Evolutionary conservation across 1,140 invertebrate species (phyloP).

Genomic region (Saccostrea glomerata): DNA sequence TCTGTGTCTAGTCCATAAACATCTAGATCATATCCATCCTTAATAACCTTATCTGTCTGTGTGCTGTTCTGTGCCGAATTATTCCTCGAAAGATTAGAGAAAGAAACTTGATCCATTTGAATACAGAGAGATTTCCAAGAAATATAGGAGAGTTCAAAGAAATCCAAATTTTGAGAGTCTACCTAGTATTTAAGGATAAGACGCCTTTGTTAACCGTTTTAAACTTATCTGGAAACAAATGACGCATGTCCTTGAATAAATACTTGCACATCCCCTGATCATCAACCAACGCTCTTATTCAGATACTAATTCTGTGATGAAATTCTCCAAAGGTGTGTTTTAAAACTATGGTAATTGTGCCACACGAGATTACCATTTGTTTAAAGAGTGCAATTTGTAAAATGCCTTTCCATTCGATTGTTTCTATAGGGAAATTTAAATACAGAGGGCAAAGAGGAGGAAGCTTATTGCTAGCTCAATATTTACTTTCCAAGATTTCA

Average conservation of each 20-base stretch:
- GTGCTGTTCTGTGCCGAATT: background rate
- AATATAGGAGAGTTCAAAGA: background rate
- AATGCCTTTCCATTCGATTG: background rate
- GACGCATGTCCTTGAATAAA: background rate
- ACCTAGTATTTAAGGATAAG: background rate
- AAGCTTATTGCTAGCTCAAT: background rate
- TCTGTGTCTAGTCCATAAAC: conserved; percentile 51
- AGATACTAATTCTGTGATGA: background rate
- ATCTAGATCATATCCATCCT: conserved; percentile 39
- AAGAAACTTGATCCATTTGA: background rate
- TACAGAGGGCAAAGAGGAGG: background rate
- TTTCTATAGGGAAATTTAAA: background rate
- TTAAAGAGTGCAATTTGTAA: background rate
- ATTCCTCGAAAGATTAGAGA: background rate
- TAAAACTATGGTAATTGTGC: background rate
- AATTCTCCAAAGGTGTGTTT: background rate
- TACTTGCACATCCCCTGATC: background rate
- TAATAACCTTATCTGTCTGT: background rate
- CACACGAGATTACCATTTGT: background rate
- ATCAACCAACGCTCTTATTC: background rate
- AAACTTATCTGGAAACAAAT: background rate
- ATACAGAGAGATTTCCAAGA: background rate
- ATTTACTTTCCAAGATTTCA: background rate
- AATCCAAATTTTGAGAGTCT: background rate
- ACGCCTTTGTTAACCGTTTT: background rate